A percentile compares a stretch with the other conserved stretches of the same genome.
Evolutionary conservation across 2,888 invertebrate species (phyloP).

Genomic region (Eutolmus rufibarbis): DNA sequence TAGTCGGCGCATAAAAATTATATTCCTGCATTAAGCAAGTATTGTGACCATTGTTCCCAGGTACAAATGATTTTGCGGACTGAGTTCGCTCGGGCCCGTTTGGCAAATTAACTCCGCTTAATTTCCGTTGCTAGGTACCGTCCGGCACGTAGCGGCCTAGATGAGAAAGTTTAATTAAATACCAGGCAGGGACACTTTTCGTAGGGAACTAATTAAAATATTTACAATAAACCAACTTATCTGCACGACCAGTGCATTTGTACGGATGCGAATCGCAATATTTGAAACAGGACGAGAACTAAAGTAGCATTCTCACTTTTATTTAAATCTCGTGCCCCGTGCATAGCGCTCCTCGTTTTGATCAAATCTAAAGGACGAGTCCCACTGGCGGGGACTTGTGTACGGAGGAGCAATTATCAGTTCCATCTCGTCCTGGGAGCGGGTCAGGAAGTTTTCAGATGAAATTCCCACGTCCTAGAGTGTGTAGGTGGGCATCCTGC

Average conservation of each 20-base stretch:
- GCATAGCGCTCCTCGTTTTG: not conserved
- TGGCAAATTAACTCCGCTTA: not conserved
- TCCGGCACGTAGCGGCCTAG: not conserved
- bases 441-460: constrained; percentile 11
- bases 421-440: constrained; percentile 1
- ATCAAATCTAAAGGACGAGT: not conserved
- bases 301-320: not conserved
- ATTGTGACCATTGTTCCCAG: not conserved
- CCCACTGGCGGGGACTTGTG: not conserved
- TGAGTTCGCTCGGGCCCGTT: not conserved
- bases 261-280: not conserved
- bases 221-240: not conserved
- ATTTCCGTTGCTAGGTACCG: not conserved
- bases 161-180: not conserved
- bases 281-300: not conserved
- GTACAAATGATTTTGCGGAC: not conserved
- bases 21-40: not conserved
- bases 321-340: not conserved
- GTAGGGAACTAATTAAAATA: not conserved
- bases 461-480: not conserved
- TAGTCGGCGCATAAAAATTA: not conserved
- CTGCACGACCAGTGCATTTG: not conserved
- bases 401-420: constrained; percentile 3
- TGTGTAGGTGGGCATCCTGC: not conserved
- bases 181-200: not conserved